Base-by-base conservation (phyloP, 1,140 invertebrate genomes). In the Drosophila leontia region DNA sequence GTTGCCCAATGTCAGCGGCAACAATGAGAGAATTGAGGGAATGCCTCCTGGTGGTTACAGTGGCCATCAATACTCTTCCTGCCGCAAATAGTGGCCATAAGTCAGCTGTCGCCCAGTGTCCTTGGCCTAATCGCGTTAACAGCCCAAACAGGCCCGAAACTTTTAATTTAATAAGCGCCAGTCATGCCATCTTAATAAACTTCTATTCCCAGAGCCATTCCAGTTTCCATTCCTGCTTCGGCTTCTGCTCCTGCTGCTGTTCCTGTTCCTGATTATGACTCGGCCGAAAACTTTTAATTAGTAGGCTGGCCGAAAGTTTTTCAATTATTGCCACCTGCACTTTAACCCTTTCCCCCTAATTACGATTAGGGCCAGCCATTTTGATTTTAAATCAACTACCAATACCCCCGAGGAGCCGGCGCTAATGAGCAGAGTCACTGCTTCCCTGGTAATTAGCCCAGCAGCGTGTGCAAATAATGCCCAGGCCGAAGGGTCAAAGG, bases 311-410 rank as follows among this genome's bases (percentile, higher is more conserved):
- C 55, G 44, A 90, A 88, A 88, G 84, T 88, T 88, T 88, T 88
- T 88, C 84, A 88, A 88, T 88, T 88, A 88, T 88, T 88, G 84
- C 80, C 84, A 88, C 84, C 84, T 88, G 85, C 76, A 86, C 79
- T 63, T 41, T 32, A 62, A 65, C 64, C 64, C 71, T 34, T 34
- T 23, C 23, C 41, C 58, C 42, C 34, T 76, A 77, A 80, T 78
- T 68, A 47, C 77, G 57, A 67, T 63, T 76, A 80, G 26, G 50
- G 58, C 35, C 8, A 55, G 37, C 32, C 57, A 67, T 75, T 88
- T 80, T 88, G 85, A 90, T 90, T 90, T 90, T 69, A 84, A 90
- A 90, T 90, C 78, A 88, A 84, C 85, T 80, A 80, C 75, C 81
- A 78, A 88, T 88, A 78, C 37, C 60, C 63, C 15, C 32, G n/a